Base-by-base conservation (phyloP, 2,113 vertebrate genomes). In the Jacana jacana region DNA sequence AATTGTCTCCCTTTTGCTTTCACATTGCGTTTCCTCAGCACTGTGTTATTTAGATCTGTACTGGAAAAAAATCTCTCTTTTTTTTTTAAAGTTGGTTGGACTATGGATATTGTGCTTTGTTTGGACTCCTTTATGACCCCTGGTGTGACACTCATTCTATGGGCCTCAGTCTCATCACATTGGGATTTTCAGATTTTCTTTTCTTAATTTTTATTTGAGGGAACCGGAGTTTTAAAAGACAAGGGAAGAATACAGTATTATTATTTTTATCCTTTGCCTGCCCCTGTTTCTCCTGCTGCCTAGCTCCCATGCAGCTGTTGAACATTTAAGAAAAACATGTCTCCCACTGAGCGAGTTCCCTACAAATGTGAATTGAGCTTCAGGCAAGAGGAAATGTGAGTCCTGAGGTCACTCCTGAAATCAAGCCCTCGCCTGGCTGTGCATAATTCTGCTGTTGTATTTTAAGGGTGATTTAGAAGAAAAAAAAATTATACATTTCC, bases 241-340 rank as follows among this genome's bases (percentile, higher is more conserved):
- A 85, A 87, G 78, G 20, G 66, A 35, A 33, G 33, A 87, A 90
- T 52, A 88, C 20, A 86, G 19, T 52, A 88, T 64, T 95, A 91
- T 78, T 84, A 81, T 87, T 86, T 52, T 92, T 90, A 86, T 95
- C 84, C 78, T 88, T 95, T 57, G 55, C 72, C 52, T 79, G 57
- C 69, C 77, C n/a, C 57, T 96, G 81, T 72, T 94, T 81, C 82
- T 82, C 69, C 86, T 79, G 77, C 84, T 86, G 92, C 92, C 84
- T 86, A 35, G 57, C 86, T 96, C 93, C 87, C 80, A 96, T 89
- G 95, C 91, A 95, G 92, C 89, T 96, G 89, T 86, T 95, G 91
- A 85, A 86, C 89, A 95, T 82, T 91, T 94, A 95, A 96, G 95
- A 88, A 97, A 97, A 96, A 96, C 88, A 92, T 28, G 63, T 91